Percentiles rank a stretch among this genome's conserved stretches.
Evolutionary conservation across 2,888 invertebrate species (phyloP).

Genomic region (Amphipyra berbera): DNA sequence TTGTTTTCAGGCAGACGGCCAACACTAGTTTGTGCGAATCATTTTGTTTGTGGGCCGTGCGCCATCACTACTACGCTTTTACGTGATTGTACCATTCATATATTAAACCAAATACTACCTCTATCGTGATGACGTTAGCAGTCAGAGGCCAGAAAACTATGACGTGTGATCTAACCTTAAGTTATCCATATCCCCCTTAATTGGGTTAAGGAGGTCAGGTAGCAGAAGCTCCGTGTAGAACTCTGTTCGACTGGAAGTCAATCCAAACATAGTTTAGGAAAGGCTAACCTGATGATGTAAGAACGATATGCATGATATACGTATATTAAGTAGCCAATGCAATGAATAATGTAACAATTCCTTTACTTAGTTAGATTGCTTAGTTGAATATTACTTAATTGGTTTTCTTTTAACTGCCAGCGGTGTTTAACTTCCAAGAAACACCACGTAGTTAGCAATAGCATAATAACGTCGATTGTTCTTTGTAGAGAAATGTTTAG

Average conservation of each 20-base stretch:
- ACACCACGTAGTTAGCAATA: neutral
- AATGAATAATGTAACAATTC: slow-evolving; percentile 10
- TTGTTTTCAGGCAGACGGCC: slow-evolving; percentile 48
- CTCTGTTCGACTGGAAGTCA: no score
- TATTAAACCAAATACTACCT: neutral
- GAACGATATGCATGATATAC: no score
- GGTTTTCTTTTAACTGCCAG: slow-evolving; percentile 17
- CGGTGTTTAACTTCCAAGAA: slow-evolving; percentile 21
- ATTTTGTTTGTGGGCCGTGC: slow-evolving; percentile 26
- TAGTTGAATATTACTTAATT: slow-evolving; percentile 31
- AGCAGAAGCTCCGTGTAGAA: no score
- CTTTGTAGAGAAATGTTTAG: slow-evolving; percentile 1
- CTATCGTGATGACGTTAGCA: neutral
- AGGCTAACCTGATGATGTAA: no score
- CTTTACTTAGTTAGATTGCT: slow-evolving; percentile 2
- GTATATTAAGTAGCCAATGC: no score
- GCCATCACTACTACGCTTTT: slow-evolving; percentile 42
- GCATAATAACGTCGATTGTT: neutral
- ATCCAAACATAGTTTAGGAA: no score
- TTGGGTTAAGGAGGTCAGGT: no score
- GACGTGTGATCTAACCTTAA: no score
- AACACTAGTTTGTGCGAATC: slow-evolving; percentile 29
- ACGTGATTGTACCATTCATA: slow-evolving; percentile 38
- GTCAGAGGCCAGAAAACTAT: no score
- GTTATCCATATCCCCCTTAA: no score